Percentiles rank a stretch among this genome's conserved stretches.
Evolutionary conservation across 2,888 invertebrate genomes (phyloP).

Genomic region (Panzeria rudis): DNA sequence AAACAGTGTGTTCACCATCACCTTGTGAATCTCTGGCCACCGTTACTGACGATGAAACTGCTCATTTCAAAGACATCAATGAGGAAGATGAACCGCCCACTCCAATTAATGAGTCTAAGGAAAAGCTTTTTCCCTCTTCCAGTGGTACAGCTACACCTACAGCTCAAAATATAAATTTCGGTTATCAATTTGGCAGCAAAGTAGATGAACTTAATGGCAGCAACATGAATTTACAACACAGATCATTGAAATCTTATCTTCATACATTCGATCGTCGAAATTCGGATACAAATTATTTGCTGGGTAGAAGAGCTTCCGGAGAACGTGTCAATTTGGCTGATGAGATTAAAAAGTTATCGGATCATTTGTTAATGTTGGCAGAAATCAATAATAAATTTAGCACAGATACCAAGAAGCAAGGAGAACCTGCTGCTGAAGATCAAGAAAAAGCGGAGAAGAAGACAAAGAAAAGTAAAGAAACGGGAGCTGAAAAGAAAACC

Average conservation of each 20-base stretch:
- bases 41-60: slow-evolving; percentile 86
- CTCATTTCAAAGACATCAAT: slow-evolving; percentile 54
- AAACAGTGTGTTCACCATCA: slow-evolving; percentile 89
- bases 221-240: slow-evolving; percentile 76
- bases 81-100: slow-evolving; percentile 76
- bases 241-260: slow-evolving; percentile 82
- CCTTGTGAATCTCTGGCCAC: slow-evolving; percentile 91
- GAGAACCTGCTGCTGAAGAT: neutral
- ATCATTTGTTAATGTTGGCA: slow-evolving; percentile 89
- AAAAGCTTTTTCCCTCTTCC: slow-evolving; percentile 77
- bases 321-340: slow-evolving; percentile 90
- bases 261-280: slow-evolving; percentile 88
- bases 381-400: slow-evolving; percentile 86
- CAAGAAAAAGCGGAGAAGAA: slow-evolving; percentile 25
- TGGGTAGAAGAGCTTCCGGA: slow-evolving; percentile 85
- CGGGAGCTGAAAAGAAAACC: slow-evolving; percentile 47
- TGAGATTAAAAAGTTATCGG: slow-evolving; percentile 92
- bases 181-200: slow-evolving; percentile 77
- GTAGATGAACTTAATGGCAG: slow-evolving; percentile 78
- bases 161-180: slow-evolving; percentile 47
- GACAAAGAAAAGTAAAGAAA: slow-evolving; percentile 50
- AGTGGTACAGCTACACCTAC: slow-evolving; percentile 80
- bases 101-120: slow-evolving; percentile 81
- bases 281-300: slow-evolving; percentile 90
- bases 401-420: slow-evolving; percentile 68